Base-by-base conservation (phyloP, 2,113 vertebrate genomes). In the Epinephelus fuscoguttatus region DNA sequence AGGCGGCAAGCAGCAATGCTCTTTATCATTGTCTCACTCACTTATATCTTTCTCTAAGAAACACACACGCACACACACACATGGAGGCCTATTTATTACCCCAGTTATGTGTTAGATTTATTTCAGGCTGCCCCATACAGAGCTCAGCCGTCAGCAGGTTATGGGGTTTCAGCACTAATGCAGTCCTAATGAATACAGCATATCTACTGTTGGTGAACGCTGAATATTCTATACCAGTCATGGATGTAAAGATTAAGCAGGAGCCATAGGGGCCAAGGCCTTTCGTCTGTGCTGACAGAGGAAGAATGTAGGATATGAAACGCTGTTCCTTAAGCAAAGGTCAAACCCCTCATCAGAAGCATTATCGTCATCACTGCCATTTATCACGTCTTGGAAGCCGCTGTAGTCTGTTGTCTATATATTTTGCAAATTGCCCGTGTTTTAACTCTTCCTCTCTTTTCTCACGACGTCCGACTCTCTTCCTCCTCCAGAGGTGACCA, bases 401-500 rank as follows among this genome's bases (percentile, higher is more conserved):
- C 21, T 13, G 3, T 8, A 42, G 50, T 74, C 14, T 79, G 21
- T 49, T 84, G 73, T 86, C 52, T 67, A 4, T 80, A 45, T 69
- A 4, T 62, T 88, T 55, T 69, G 10, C 12, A 33, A 63, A 42
- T 75, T 66, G 11, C 40, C 47, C 2, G 6, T 37, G 4, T 86
- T 53, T 88, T 17, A 56, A 70, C 23, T 63, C 15, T 23, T 40
- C 23, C 19, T 27, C 27, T 1, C 23, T 71, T 53, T 52, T 60
- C 47, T 33, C 42, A 63, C 33, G 14, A 49, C 9, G 3, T n/a
- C 25, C 4, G 0, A 70, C 37, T 55, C n/a, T 82, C 91, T 93
- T 85, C 73, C 25, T 63, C 87, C 88, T 86, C 71, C 91, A 99
- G 98, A 99, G 95, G 98, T 99, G 93, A 99, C 98, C 86, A 99